Evolutionary conservation across 2,113 vertebrate genomes (phyloP).

Genomic region (Corvus moneduloides): DNA sequence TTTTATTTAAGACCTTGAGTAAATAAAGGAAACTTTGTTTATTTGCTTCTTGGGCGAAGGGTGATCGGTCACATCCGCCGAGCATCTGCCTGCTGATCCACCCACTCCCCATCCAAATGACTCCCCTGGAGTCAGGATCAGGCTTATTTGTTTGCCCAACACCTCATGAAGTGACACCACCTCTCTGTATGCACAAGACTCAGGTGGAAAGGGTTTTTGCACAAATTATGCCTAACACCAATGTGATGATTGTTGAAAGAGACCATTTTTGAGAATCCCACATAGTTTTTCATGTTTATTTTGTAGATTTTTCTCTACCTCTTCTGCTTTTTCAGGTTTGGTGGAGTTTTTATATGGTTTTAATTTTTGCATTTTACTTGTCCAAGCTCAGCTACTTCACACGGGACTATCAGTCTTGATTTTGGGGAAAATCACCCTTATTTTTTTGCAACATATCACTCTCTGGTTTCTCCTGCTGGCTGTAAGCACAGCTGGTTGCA

Average conservation of each 20-base stretch:
- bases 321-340: neutral
- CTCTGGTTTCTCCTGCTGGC: neutral
- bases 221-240: neutral
- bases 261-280: fast-evolving
- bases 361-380: neutral
- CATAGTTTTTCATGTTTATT: neutral
- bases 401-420: neutral
- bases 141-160: neutral
- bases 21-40: constrained; percentile 43
- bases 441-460: neutral
- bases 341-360: neutral
- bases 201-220: neutral
- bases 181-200: neutral
- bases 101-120: fast-evolving
- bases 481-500: neutral
- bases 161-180: neutral
- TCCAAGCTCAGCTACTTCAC: neutral
- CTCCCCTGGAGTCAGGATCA: neutral
- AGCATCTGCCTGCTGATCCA: neutral
- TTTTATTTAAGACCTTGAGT: constrained; percentile 51
- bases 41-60: neutral
- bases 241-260: neutral
- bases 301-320: neutral
- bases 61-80: neutral
- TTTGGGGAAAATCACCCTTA: neutral